Evolutionary conservation across 2,113 vertebrate genomes (phyloP).

Genomic region (Anguilla rostrata): DNA sequence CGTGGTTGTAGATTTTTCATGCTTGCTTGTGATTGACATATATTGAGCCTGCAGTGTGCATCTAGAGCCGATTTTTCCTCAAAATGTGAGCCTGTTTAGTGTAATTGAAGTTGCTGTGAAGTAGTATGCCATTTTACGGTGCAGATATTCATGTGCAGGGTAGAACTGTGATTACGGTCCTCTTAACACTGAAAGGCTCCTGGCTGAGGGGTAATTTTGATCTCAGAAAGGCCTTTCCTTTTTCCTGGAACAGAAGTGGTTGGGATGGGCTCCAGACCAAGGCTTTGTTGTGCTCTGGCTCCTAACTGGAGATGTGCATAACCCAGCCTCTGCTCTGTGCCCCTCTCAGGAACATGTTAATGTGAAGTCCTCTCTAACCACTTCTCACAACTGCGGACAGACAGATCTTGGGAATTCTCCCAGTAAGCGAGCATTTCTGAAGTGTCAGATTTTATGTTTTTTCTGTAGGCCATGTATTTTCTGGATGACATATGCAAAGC

Average conservation of each 20-base stretch:
- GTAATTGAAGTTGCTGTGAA: background rate
- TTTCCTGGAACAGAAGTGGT: constrained; percentile 5
- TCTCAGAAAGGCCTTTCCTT: background rate
- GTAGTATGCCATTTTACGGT: constrained; percentile 1
- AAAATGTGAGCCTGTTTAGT: background rate
- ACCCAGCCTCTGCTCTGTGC: background rate
- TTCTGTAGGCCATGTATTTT: background rate
- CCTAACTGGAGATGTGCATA: background rate
- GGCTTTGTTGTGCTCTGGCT: background rate
- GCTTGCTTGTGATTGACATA: background rate
- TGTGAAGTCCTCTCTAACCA: constrained; percentile 7
- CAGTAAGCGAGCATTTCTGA: background rate
- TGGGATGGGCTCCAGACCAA: background rate
- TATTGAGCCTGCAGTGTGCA: background rate
- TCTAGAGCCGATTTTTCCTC: background rate
- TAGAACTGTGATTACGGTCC: background rate
- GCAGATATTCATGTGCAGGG: background rate
- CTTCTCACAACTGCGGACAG: background rate
- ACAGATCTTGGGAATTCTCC: constrained; percentile 1
- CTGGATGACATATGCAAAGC: background rate
- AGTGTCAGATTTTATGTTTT: background rate
- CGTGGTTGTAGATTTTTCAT: background rate
- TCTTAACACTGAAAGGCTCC: background rate
- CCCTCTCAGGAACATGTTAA: background rate
- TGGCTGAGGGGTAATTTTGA: background rate